Percentiles rank a stretch among this genome's conserved stretches.
These are phyloP conservation scores for Conus canariensis DNA, from an alignment of 2,888 invertebrate genomes.

Conservation along the genomic window DNA sequence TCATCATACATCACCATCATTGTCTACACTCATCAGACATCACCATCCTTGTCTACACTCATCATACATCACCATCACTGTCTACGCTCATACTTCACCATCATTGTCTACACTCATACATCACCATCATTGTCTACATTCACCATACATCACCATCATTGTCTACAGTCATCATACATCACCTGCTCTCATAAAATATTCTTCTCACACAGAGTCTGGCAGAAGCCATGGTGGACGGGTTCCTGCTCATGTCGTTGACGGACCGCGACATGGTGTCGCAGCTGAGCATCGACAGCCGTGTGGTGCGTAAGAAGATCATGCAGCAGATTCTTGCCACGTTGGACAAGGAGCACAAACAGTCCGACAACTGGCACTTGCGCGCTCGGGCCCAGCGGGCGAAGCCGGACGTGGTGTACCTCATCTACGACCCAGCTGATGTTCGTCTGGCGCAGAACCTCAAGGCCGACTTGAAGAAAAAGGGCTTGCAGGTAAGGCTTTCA, in stretches of 20 bases:
- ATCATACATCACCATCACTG: too few species aligned
- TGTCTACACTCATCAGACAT: too few species aligned
- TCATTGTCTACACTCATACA: too few species aligned
- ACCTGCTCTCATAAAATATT: too few species aligned
- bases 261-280: constrained; percentile 75
- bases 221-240: constrained; percentile 77
- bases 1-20: too few species aligned
- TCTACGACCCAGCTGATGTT: constrained; percentile 77
- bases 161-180: too few species aligned
- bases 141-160: too few species aligned
- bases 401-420: constrained; percentile 72
- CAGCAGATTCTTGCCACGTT: constrained; percentile 73
- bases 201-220: constrained; percentile 69
- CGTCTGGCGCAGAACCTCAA: constrained; percentile 75
- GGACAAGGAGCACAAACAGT: constrained; percentile 74
- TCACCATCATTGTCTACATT: too few species aligned
- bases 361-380: constrained; percentile 76
- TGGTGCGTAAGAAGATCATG: constrained; percentile 76
- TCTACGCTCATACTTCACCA: too few species aligned
- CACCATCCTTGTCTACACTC: too few species aligned
- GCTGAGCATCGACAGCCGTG: constrained; percentile 75
- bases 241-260: constrained; percentile 76
- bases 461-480: constrained; percentile 72
- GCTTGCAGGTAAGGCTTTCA: constrained; percentile 66
- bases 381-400: constrained; percentile 72